These are phyloP conservation scores for Euleptes europaea DNA, from an alignment of 2,113 vertebrate genomes.

Conservation along the genomic window DNA sequence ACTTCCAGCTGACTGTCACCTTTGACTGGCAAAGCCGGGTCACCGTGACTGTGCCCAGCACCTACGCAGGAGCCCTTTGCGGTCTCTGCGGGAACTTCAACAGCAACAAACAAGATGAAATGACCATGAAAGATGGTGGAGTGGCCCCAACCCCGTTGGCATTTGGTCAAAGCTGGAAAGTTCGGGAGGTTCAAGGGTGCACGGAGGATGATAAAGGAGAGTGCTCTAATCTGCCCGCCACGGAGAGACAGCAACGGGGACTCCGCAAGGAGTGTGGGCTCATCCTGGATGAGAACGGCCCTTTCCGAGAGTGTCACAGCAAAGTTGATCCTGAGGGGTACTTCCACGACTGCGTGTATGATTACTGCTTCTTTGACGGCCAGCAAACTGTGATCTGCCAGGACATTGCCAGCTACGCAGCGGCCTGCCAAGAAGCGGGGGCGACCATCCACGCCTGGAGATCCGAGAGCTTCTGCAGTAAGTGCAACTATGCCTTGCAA, in stretches of 20 bases:
- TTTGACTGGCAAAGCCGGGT: constrained; percentile 67
- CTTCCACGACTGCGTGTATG: constrained; percentile 58
- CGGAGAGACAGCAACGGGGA: constrained; percentile 18
- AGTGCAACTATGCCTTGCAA: neutral
- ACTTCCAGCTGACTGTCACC: constrained; percentile 65
- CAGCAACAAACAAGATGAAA: constrained; percentile 58
- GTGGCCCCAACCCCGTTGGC: neutral
- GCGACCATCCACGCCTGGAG: constrained; percentile 54
- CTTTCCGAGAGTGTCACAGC: constrained; percentile 57
- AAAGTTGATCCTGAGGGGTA: constrained; percentile 42
- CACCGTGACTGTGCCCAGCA: constrained; percentile 49
- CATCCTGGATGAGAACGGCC: constrained; percentile 28
- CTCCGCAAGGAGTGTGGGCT: constrained; percentile 42
- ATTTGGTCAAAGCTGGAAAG: constrained; percentile 51
- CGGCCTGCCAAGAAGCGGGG: constrained; percentile 49
- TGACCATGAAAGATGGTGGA: neutral
- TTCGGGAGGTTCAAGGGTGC: constrained; percentile 10
- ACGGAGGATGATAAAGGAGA: constrained; percentile 46
- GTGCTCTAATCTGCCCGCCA: neutral
- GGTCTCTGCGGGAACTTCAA: constrained; percentile 78
- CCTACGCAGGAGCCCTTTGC: constrained; percentile 55
- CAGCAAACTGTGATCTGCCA: constrained; percentile 40
- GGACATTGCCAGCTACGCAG: constrained; percentile 51
- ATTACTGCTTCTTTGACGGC: constrained; percentile 46
- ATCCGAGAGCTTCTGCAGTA: constrained; percentile 44